Conservation (phyloP, 2,113 vertebrate genomes). For the Microtus montanus region DNA sequence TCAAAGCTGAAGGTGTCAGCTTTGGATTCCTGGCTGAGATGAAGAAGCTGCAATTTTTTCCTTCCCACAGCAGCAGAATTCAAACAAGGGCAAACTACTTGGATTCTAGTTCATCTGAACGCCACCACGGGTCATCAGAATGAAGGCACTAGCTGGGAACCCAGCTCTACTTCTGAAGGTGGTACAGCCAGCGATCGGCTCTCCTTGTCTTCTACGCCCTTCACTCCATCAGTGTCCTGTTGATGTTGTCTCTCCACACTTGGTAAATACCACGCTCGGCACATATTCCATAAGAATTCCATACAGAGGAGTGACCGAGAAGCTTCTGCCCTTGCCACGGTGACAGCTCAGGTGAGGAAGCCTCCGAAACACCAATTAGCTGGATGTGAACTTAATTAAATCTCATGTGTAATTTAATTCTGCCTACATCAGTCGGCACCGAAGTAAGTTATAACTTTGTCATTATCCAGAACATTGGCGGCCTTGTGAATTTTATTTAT, state of each 20-base stretch:
- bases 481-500: not conserved
- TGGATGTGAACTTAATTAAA: not conserved
- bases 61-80: not conserved
- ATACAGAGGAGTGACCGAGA: not conserved
- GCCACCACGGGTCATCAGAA: not conserved
- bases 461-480: not conserved
- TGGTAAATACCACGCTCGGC: rapidly evolving
- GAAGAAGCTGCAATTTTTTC: not conserved
- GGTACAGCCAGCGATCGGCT: not conserved
- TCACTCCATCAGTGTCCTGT: not conserved
- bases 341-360: not conserved
- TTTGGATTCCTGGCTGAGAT: not conserved
- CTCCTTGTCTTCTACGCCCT: not conserved
- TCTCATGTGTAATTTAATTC: not conserved
- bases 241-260: not conserved
- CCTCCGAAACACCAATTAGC: not conserved
- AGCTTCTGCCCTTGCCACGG: not conserved
- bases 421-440: not conserved
- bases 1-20: no score
- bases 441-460: not conserved
- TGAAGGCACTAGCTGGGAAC: not conserved
- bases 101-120: not conserved
- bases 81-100: no score
- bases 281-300: not conserved
- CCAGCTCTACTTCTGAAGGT: not conserved